Conservation (phyloP, 2,888 invertebrate genomes). For the Microctonus aethiopoides region DNA sequence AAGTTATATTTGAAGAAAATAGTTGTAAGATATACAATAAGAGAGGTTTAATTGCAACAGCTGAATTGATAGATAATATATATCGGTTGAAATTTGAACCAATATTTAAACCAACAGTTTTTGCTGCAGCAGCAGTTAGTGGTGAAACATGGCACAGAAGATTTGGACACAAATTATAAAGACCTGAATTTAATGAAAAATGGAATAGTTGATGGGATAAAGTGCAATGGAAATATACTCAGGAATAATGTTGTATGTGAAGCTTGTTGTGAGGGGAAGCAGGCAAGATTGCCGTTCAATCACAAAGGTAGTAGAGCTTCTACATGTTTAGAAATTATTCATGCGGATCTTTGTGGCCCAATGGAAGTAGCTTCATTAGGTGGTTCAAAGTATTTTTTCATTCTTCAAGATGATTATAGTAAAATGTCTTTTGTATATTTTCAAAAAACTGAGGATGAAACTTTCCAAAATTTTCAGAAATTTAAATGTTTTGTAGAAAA, state of each 20-base stretch:
- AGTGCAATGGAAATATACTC: background rate
- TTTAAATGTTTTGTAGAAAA: background rate
- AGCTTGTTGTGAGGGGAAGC: background rate
- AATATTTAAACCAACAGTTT: background rate
- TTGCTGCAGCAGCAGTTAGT: background rate
- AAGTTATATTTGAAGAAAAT: conserved; percentile 38
- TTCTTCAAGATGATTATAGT: background rate
- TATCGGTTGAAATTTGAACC: background rate
- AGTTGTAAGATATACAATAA: conserved; percentile 40
- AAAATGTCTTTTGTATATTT: background rate
- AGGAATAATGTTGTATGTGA: background rate
- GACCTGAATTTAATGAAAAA: background rate
- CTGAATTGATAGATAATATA: background rate
- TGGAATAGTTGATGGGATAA: background rate
- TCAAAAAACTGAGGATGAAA: background rate
- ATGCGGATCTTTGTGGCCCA: background rate
- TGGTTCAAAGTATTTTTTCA: background rate
- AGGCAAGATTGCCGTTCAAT: background rate
- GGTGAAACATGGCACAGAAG: too few relatives aligned
- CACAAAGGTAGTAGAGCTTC: background rate
- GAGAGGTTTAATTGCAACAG: conserved; percentile 38
- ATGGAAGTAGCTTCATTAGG: background rate
- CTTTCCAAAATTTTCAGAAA: background rate
- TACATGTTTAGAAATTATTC: background rate
- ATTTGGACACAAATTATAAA: too few relatives aligned